Evolutionary conservation across 2,113 vertebrate genomes (phyloP), one percentile per base, ranked within the genome.

Genomic region (Ahaetulla prasina): DNA sequence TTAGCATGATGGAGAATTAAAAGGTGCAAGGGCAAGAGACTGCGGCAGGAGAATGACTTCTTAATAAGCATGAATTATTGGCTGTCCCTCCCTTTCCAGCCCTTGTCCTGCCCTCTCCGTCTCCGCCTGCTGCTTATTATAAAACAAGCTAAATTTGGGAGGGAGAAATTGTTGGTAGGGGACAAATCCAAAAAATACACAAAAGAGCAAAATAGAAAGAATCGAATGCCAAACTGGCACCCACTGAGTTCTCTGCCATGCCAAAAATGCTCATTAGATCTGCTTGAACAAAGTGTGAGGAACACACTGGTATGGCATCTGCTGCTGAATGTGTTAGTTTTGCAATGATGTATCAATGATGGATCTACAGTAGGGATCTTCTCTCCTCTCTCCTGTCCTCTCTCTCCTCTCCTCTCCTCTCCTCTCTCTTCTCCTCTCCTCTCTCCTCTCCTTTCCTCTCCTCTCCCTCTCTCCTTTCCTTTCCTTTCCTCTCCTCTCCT

Each of bases 191-290:
- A 1, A 54, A 93, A 92, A 80, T 43, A 85, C 25, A 57, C 89
- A 95, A 93, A 80, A 93, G 95, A 93, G 91, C 55, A 91, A 50
- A 89, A 74, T 63, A 91, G 90, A 89, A 89, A 54, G 18, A 90
- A 89, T 10, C 45, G 10, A 52, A 74, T 88, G 94, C 94, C 95
- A 95, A 63, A 12, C 55, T 91, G 93, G 90, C 89, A 92, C 63
- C 87, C 93, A 53, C 91, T 91, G 93, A 4, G 92, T 90, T 87
- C 84, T 91, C 92, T 53, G 49, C 57, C 89, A 93, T 93, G 94
- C 96, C 96, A 96, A 95, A 95, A 95, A 54, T 89, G 91, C 96
- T 96, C 95, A 91, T 93, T 95, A 68, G 95, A 95, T 92, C 95
- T 94, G 90, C 92, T 93, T 89, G 94, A 43, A 60, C 25, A 87